phyloP scores from a whole-genome alignment of 1,140 invertebrate species.

The Aphaenogaster floridana region DNA sequence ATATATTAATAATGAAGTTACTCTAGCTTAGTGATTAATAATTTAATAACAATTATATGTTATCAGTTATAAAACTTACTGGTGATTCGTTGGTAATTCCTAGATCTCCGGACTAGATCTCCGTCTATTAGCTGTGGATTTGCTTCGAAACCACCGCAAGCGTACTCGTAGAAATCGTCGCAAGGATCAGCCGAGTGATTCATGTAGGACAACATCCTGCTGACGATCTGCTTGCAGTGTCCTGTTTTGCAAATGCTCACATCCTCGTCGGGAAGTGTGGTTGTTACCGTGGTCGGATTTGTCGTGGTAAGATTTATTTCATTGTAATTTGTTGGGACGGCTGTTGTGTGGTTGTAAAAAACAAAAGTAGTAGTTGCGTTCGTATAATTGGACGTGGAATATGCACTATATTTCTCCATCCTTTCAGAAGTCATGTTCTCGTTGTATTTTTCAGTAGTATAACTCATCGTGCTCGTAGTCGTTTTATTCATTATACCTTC shows the following conservation, averaged over 20 bases:
- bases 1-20: constrained; percentile 1
- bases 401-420: neutral
- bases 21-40: neutral
- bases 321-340: neutral
- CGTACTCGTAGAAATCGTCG: constrained; percentile 89
- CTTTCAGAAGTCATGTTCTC: neutral
- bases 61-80: constrained; percentile 55
- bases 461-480: neutral
- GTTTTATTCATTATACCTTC: neutral
- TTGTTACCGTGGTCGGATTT: neutral
- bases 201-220: constrained; percentile 86
- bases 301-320: neutral
- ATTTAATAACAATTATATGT: constrained; percentile 2
- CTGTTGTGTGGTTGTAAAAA: neutral
- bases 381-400: neutral
- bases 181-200: constrained; percentile 88
- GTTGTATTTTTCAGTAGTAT: neutral
- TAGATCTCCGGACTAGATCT: constrained; percentile 35
- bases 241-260: constrained; percentile 67
- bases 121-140: constrained; percentile 73
- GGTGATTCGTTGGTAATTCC: constrained; percentile 68
- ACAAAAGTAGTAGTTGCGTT: neutral
- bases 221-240: constrained; percentile 79
- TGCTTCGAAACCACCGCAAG: constrained; percentile 86
- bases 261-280: neutral